Percentiles rank a stretch among this genome's conserved stretches.
Evolutionary conservation across 2,797 vertebrate species (phyloP).

Genomic region (Cyprinella venusta): DNA sequence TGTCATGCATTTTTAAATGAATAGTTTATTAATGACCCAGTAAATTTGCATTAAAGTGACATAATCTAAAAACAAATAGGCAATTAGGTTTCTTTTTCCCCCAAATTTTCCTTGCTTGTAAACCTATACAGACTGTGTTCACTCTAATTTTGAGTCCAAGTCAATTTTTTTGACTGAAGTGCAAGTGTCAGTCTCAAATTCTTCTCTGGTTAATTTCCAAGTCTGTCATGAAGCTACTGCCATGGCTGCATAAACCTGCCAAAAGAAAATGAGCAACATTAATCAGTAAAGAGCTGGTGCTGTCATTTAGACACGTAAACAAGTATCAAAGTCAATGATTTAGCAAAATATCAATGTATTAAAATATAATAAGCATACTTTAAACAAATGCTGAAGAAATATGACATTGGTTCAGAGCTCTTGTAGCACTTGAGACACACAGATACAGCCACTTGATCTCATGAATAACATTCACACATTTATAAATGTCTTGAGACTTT

Average conservation of each 20-base stretch:
- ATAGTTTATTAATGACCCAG: not conserved
- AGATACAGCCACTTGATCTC: not conserved
- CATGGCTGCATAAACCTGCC: not conserved
- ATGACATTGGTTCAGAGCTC: not conserved
- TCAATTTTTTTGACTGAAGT: not conserved
- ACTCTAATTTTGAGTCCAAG: not conserved
- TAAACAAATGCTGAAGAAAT: slow-evolving; percentile 4
- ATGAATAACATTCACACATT: slow-evolving; percentile 19
- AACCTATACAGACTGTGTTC: not conserved
- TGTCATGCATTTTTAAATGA: no score
- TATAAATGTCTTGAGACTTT: not conserved
- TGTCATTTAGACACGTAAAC: not conserved
- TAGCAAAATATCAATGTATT: not conserved
- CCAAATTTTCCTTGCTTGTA: not conserved
- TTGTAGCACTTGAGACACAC: not conserved
- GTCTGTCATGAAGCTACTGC: not conserved
- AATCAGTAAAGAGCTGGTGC: not conserved
- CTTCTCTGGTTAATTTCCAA: not conserved
- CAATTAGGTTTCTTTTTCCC: not conserved
- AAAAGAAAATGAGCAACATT: not conserved
- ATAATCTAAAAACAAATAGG: not conserved
- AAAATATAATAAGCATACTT: not conserved
- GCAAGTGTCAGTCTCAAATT: not conserved
- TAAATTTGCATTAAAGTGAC: not conserved
- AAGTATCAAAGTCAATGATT: not conserved